Evolutionary conservation across 2,888 invertebrate species (phyloP).

Genomic region (Macrophya annulata): DNA sequence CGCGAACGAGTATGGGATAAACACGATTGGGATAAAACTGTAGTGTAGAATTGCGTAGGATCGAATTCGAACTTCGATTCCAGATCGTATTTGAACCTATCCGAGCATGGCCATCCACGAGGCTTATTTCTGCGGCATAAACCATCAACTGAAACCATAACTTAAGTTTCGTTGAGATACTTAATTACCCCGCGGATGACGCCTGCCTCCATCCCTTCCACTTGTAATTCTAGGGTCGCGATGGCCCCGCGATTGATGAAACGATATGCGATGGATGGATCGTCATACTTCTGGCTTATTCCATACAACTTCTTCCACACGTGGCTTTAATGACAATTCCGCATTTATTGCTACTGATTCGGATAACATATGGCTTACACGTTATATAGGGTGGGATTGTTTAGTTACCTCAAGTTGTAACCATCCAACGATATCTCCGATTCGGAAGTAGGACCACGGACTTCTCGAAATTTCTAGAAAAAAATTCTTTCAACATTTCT

Average conservation of each 20-base stretch:
- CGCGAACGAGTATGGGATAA: constrained; percentile 19
- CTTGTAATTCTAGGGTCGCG: constrained; percentile 12
- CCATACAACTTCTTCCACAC: constrained; percentile 63
- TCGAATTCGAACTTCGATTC: constrained; percentile 41
- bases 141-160: constrained; percentile 48
- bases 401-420: constrained; percentile 14
- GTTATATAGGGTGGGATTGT: constrained; percentile 44
- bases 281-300: constrained; percentile 39
- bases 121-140: constrained; percentile 45
- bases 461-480: not conserved
- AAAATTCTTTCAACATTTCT: not conserved
- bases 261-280: constrained; percentile 7
- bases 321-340: constrained; percentile 70
- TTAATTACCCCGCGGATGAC: constrained; percentile 21
- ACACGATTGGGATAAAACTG: not conserved
- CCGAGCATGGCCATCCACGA: constrained; percentile 47
- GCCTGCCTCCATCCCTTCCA: constrained; percentile 19
- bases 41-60: not conserved
- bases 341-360: constrained; percentile 70
- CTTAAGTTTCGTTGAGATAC: constrained; percentile 19
- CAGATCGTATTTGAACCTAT: constrained; percentile 34
- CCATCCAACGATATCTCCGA: not conserved
- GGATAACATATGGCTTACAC: constrained; percentile 65
- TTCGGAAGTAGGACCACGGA: not conserved
- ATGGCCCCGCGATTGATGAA: constrained; percentile 14